These are phyloP conservation scores for Passer domesticus DNA, from an alignment of 2,113 vertebrate species.

Conservation along the genomic window DNA sequence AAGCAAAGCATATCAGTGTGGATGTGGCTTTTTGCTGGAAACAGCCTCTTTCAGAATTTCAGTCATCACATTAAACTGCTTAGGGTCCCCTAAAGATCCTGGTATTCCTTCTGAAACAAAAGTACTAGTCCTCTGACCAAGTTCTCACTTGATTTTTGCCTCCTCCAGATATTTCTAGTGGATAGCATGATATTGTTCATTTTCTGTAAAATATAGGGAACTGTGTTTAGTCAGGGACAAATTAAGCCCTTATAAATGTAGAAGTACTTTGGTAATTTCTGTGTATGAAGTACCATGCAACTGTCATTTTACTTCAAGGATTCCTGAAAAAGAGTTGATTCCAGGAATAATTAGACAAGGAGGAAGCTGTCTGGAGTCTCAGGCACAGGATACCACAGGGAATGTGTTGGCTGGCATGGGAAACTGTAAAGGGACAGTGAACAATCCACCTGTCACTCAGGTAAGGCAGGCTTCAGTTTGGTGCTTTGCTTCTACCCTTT, in stretches of 20 bases:
- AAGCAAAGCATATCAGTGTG: not conserved
- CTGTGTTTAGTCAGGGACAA: not conserved
- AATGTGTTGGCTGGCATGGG: constrained; percentile 74
- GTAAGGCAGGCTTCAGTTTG: constrained; percentile 67
- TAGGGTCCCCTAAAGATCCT: not conserved
- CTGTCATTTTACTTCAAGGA: constrained; percentile 73
- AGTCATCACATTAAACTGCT: not conserved
- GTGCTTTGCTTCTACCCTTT: not conserved
- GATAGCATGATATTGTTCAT: not conserved
- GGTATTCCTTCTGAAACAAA: not conserved
- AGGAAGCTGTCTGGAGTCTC: constrained; percentile 85
- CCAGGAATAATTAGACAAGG: constrained; percentile 89
- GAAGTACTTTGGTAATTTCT: not conserved
- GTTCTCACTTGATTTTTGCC: not conserved
- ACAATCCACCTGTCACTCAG: constrained; percentile 83
- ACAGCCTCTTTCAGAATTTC: not conserved
- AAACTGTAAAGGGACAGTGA: constrained; percentile 81
- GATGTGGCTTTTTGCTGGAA: not conserved
- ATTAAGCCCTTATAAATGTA: not conserved
- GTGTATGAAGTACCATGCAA: not conserved
- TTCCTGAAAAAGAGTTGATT: constrained; percentile 89
- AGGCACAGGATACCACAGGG: constrained; percentile 79
- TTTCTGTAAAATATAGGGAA: not conserved
- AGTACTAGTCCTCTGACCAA: not conserved
- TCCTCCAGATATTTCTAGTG: not conserved